phyloP scores from a whole-genome alignment of 2,113 vertebrate genomes.

The Notothenia coriiceps region DNA sequence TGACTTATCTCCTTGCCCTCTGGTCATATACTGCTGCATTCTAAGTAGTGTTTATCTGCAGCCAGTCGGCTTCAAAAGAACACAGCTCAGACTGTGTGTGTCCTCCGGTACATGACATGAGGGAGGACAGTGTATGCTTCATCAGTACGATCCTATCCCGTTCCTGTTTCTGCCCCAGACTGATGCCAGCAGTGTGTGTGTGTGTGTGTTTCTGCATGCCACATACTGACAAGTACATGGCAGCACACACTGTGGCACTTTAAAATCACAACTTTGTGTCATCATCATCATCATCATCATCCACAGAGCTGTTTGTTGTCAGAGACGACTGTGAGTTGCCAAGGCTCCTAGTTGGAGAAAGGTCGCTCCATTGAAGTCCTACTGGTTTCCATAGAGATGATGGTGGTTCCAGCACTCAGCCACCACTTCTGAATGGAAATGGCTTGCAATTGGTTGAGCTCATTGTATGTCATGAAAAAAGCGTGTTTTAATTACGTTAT shows the following conservation, averaged over 20 bases:
- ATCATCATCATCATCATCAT: constrained; percentile 31
- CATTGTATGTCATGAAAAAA: too few species aligned
- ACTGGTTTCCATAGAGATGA: constrained; percentile 59
- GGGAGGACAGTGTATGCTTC: neutral
- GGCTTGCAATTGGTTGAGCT: constrained; percentile 6
- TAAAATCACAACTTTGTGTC: constrained; percentile 37
- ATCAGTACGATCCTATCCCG: constrained; percentile 6
- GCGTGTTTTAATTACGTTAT: too few species aligned
- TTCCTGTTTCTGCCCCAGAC: neutral
- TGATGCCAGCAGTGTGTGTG: constrained; percentile 4
- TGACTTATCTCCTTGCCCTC: constrained; percentile 41
- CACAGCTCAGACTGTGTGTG: constrained; percentile 5
- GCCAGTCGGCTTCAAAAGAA: constrained; percentile 32
- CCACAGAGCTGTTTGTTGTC: constrained; percentile 37
- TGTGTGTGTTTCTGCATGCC: neutral
- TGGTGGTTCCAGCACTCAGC: constrained; percentile 13
- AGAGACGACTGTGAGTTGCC: constrained; percentile 42
- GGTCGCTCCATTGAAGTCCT: constrained; percentile 48
- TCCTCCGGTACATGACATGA: constrained; percentile 9
- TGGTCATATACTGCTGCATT: constrained; percentile 23
- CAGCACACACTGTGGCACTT: neutral
- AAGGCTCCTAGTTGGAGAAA: constrained; percentile 57
- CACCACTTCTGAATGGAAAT: constrained; percentile 26
- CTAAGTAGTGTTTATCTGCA: constrained; percentile 10
- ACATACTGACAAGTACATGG: too few species aligned